Evolutionary conservation across 2,888 invertebrate genomes (phyloP).

Genomic region (Chesias legatella): DNA sequence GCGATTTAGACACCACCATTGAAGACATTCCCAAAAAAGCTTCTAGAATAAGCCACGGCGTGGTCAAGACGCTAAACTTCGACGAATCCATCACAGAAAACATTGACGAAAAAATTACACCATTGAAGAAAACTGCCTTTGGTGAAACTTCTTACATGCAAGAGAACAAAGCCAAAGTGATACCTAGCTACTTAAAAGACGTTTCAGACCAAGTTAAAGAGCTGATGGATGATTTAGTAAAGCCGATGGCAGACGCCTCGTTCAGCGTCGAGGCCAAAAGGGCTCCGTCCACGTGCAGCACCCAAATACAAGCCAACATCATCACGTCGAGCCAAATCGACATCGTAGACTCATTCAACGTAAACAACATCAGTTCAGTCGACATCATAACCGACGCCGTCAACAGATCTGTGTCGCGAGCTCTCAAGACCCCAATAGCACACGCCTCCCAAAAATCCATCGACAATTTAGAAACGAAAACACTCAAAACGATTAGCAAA

Average conservation of each 20-base stretch:
- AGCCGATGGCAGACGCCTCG: conserved; percentile 51
- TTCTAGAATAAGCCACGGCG: conserved; percentile 46
- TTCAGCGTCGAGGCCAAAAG: conserved; percentile 18
- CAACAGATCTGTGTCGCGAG: conserved; percentile 17
- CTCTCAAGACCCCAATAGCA: conserved; percentile 18
- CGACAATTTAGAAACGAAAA: conserved; percentile 11
- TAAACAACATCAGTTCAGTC: conserved; percentile 17
- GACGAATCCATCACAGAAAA: conserved; percentile 48
- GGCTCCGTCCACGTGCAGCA: conserved; percentile 44
- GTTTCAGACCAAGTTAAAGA: conserved; percentile 58
- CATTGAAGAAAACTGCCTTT: conserved; percentile 54
- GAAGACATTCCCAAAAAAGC: conserved; percentile 30
- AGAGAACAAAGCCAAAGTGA: conserved; percentile 51
- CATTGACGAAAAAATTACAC: conserved; percentile 32
- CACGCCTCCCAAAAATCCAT: conserved; percentile 13
- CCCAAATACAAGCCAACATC: conserved; percentile 58
- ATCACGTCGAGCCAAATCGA: conserved; percentile 63
- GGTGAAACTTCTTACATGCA: conserved; percentile 48
- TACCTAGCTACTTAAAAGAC: conserved; percentile 54
- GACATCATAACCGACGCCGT: conserved; percentile 20
- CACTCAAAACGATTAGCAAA: neutral
- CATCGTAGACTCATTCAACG: conserved; percentile 31
- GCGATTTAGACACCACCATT: conserved; percentile 37
- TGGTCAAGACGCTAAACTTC: conserved; percentile 62
- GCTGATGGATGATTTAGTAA: conserved; percentile 63